Conservation (phyloP, 2,888 invertebrate species). For the Phaonia tiefii region DNA sequence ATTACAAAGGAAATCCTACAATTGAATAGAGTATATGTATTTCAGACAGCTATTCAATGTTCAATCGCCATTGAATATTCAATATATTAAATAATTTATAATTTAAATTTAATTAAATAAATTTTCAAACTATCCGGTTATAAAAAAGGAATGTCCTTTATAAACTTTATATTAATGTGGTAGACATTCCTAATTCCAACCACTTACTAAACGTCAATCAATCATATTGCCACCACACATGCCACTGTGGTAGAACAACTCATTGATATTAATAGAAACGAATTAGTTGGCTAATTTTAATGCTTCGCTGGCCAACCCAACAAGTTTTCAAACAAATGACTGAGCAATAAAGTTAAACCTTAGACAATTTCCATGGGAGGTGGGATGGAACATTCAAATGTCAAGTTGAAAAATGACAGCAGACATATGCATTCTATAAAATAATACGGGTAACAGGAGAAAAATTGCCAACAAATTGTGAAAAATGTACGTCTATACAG, state of each 20-base stretch:
- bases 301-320: conserved; percentile 3
- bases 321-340: conserved; percentile 15
- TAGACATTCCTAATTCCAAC: too few species aligned
- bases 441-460: conserved; percentile 15
- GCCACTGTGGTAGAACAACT: conserved; percentile 13
- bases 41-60: too few species aligned
- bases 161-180: too few species aligned
- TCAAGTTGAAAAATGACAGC: conserved; percentile 50
- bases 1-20: too few species aligned
- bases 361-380: neutral
- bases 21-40: too few species aligned
- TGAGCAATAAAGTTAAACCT: neutral
- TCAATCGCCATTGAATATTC: too few species aligned
- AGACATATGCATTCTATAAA: conserved; percentile 3
- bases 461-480: conserved; percentile 45
- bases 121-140: neutral
- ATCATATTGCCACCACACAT: neutral
- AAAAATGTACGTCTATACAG: conserved; percentile 23
- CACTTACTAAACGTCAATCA: conserved; percentile 8
- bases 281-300: conserved; percentile 8
- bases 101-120: too few species aligned
- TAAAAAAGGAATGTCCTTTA: too few species aligned
- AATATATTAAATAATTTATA: too few species aligned
- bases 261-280: conserved; percentile 38
- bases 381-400: conserved; percentile 15